phyloP scores from a whole-genome alignment of 2,888 invertebrate species.

The Hecatera dysodea region DNA sequence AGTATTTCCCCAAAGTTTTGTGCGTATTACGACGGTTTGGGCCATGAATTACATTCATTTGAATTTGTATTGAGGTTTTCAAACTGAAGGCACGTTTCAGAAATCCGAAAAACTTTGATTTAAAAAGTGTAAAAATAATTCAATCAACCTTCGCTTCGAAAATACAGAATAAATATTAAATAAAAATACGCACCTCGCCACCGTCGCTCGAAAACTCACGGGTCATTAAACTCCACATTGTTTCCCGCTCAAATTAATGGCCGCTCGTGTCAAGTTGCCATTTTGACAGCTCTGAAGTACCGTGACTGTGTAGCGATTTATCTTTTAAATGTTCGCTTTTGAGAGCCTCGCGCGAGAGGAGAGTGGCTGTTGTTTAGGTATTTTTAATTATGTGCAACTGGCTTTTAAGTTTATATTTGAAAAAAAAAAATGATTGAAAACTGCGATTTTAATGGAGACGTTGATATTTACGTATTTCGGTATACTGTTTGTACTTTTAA shows the following conservation, averaged over 20 bases:
- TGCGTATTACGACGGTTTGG: no score
- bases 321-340: conserved; percentile 37
- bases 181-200: conserved; percentile 32
- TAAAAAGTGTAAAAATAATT: conserved; percentile 9
- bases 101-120: neutral
- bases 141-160: neutral
- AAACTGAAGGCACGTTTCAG: no score
- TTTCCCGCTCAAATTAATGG: conserved; percentile 63
- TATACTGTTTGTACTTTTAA: no score
- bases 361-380: conserved; percentile 16
- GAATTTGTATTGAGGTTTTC: no score
- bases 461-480: neutral
- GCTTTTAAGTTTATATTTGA: neutral
- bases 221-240: conserved; percentile 61
- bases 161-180: conserved; percentile 35
- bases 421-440: neutral
- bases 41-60: no score
- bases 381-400: neutral
- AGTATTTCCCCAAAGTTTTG: no score
- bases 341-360: conserved; percentile 22
- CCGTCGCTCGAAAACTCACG: conserved; percentile 29
- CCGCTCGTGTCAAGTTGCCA: conserved; percentile 50
- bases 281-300: conserved; percentile 51
- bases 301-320: conserved; percentile 44
- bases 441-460: neutral